phyloP scores from a whole-genome alignment of 2,113 vertebrate species.

The Ancistrus triradiatus region DNA sequence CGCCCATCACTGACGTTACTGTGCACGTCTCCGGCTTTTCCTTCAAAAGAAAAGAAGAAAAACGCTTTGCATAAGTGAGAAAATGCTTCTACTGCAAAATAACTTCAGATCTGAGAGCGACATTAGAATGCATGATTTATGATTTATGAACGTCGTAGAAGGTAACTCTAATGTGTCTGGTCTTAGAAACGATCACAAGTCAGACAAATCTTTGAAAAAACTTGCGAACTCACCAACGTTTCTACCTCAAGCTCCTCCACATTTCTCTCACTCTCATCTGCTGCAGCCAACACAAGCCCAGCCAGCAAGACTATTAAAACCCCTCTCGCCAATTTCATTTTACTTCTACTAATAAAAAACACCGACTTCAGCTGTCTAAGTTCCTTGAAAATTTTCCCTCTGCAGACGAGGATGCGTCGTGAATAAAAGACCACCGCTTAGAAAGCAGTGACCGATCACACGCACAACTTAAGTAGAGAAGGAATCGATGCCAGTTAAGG shows the following conservation, averaged over 20 bases:
- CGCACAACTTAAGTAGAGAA: not conserved
- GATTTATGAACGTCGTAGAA: too few species aligned
- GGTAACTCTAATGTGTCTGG: too few species aligned
- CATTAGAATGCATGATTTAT: too few species aligned
- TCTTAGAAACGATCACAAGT: too few species aligned
- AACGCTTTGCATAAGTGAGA: not conserved
- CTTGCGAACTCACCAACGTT: constrained; percentile 63
- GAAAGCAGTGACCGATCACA: not conserved
- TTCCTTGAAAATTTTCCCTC: not conserved
- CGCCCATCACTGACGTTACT: constrained; percentile 74
- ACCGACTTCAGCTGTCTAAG: too few species aligned
- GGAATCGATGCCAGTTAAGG: constrained; percentile 42
- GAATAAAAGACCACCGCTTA: not conserved
- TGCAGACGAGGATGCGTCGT: not conserved
- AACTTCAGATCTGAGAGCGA: too few species aligned
- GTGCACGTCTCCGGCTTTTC: constrained; percentile 76
- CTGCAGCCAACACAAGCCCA: constrained; percentile 46
- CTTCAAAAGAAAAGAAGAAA: constrained; percentile 50
- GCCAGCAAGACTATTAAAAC: constrained; percentile 52
- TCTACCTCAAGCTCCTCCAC: constrained; percentile 66
- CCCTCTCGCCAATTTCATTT: constrained; percentile 52
- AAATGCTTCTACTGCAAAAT: too few species aligned
- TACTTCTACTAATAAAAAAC: constrained; percentile 18
- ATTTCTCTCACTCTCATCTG: constrained; percentile 41
- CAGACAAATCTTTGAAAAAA: constrained; percentile 13